Evolutionary conservation across 2,888 invertebrate genomes (phyloP).

Genomic region (Hymenopus coronatus): DNA sequence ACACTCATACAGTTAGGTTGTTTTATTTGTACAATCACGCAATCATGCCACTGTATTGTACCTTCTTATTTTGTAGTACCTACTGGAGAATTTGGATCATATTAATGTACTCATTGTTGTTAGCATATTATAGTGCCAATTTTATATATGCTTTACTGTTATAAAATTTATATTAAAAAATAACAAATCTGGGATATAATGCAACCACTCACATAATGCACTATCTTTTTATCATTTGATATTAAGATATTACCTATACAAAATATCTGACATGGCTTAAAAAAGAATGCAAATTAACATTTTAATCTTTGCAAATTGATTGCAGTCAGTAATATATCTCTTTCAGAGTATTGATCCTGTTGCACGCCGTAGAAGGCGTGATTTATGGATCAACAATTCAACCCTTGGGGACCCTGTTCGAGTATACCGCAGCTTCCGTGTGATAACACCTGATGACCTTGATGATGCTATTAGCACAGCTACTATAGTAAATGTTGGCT

Average conservation of each 20-base stretch:
- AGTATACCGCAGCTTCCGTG: conserved; percentile 43
- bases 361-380: conserved; percentile 46
- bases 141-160: too few relatives aligned
- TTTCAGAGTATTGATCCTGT: conserved; percentile 46
- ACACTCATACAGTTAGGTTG: too few relatives aligned
- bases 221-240: background rate
- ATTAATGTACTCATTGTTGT: too few relatives aligned
- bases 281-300: background rate
- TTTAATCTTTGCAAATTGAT: background rate
- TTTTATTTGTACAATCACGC: too few relatives aligned
- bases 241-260: background rate
- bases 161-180: too few relatives aligned
- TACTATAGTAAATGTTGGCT: conserved; percentile 26
- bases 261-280: background rate
- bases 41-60: too few relatives aligned
- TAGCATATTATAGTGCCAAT: too few relatives aligned
- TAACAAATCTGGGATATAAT: too few relatives aligned
- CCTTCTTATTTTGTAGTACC: too few relatives aligned
- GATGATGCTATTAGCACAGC: conserved; percentile 22
- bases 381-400: conserved; percentile 50
- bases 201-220: too few relatives aligned
- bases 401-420: conserved; percentile 59
- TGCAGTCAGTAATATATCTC: background rate
- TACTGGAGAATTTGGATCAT: too few relatives aligned
- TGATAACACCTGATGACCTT: conserved; percentile 33